Base-by-base conservation (phyloP, 1,140 invertebrate genomes). In the Trichogramma pretiosum region DNA sequence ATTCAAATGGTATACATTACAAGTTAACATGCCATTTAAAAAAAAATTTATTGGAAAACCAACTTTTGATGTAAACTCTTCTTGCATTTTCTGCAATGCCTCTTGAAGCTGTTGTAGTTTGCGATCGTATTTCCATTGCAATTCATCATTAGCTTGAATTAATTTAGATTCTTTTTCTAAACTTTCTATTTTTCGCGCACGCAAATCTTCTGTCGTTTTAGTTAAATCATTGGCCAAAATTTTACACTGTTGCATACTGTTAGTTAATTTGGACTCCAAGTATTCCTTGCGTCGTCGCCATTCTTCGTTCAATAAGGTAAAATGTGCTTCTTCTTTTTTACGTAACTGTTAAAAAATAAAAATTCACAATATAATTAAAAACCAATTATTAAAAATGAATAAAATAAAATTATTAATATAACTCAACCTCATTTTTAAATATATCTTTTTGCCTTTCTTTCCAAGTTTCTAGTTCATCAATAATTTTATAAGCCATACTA, bases 391-490 rank as follows among this genome's bases (percentile, higher is more conserved):
- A 22, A 10, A 40, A 21, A 33, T 39, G 8, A 9, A 13, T 14
- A 28, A 32, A 16, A 26, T 4, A 22, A 17, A 19, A 41, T 54
- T 18, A 40, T 32, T 32, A 0, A 34, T 11, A 43, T 46, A 16
- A 39, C 23, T 26, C 0, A 60, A 73, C 71, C 57, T 73, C 66
- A 16, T 54, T 48, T 49, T 54, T 60, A 53, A 76, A 77, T 47
- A 71, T 58, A 54, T 71, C 65, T 43, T 73, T 70, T 48, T 75
- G 68, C 21, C 56, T 57, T 51, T 73, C 68, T 55, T 75, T 76
- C 75, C 75, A 77, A 3, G 64, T 67, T 59, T 76, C 72, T 4
- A 77, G 60, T 42, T 77, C 74, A 18, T 70, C 60, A 13, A 76
- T 63, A 52, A 75, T 74, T 64, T 74, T 74, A 18, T 75, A 65